A percentile compares a stretch with the other conserved stretches of the same genome.
phyloP scores from a whole-genome alignment of 2,113 vertebrate species.

The Phaethon lepturus region DNA sequence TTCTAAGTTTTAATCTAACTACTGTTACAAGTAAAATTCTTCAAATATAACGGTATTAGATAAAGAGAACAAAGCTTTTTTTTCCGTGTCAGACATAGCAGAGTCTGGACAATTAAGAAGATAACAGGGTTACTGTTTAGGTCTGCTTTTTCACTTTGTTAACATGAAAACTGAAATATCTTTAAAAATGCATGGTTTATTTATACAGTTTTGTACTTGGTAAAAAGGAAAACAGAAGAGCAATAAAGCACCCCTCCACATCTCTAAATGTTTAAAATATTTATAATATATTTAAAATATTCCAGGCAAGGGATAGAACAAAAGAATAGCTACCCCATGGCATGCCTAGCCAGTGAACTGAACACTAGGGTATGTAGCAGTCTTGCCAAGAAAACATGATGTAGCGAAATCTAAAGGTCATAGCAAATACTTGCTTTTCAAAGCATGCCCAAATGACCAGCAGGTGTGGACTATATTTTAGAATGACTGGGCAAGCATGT shows the following conservation, averaged over 20 bases:
- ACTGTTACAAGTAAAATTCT: not conserved
- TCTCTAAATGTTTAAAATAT: not conserved
- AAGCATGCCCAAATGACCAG: not conserved
- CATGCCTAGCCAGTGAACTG: not conserved
- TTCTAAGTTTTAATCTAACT: not conserved
- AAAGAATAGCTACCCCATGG: not conserved
- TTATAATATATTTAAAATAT: not conserved
- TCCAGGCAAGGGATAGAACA: not conserved
- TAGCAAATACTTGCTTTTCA: not conserved
- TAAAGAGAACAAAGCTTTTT: not conserved
- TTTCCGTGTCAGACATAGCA: not conserved
- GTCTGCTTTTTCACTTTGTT: not conserved
- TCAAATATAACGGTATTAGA: not conserved
- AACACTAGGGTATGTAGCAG: not conserved
- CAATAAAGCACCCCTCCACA: not conserved
- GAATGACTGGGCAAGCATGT: not conserved
- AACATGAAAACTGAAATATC: not conserved
- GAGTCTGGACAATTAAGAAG: not conserved
- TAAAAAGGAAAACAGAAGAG: not conserved
- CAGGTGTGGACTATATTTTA: not conserved
- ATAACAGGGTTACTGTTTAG: not conserved
- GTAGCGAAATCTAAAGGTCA: not conserved
- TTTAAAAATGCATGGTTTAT: not conserved
- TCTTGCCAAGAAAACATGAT: not conserved
- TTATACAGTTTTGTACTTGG: not conserved